A percentile compares a stretch with the other conserved stretches of the same genome.
Conservation (phyloP, 2,113 vertebrate genomes). For the Triplophysa tibetana region DNA sequence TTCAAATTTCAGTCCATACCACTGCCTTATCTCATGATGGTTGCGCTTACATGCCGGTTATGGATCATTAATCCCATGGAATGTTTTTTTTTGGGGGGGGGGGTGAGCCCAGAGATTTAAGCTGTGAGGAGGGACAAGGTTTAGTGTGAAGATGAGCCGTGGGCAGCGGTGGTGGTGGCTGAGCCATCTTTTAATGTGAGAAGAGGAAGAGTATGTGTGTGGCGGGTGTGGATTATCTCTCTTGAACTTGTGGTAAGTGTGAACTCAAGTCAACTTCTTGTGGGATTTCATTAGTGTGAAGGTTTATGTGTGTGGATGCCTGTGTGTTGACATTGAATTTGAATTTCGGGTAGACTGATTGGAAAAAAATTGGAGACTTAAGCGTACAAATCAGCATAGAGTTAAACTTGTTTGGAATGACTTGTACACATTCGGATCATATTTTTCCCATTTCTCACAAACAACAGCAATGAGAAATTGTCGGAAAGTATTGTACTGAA, state of each 20-base stretch:
- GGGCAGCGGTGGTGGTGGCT: conserved; percentile 54
- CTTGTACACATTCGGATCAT: too few relatives aligned
- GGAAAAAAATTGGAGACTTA: too few relatives aligned
- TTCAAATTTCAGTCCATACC: conserved; percentile 71
- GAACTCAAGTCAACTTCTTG: conserved; percentile 61
- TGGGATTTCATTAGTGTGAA: conserved; percentile 58
- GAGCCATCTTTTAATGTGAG: conserved; percentile 55
- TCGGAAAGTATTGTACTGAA: too few relatives aligned
- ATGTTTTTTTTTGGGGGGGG: conserved; percentile 62
- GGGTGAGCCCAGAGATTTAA: conserved; percentile 69
- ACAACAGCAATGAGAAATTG: too few relatives aligned
- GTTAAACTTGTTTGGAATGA: too few relatives aligned
- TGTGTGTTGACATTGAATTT: conserved; percentile 18
- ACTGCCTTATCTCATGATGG: conserved; percentile 65
- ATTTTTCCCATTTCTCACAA: too few relatives aligned
- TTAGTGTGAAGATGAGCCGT: conserved; percentile 73
- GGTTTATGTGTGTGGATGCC: conserved; percentile 57
- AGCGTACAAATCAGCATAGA: too few relatives aligned
- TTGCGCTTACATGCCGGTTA: conserved; percentile 64
- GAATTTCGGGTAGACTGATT: not conserved
- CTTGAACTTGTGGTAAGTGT: conserved; percentile 68
- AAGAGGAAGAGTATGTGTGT: conserved; percentile 53
- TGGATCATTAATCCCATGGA: conserved; percentile 70
- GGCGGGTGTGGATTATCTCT: conserved; percentile 58
- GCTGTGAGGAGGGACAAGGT: conserved; percentile 74